Base-by-base conservation (phyloP, 2,888 invertebrate genomes). In the Euzophera pinguis region DNA sequence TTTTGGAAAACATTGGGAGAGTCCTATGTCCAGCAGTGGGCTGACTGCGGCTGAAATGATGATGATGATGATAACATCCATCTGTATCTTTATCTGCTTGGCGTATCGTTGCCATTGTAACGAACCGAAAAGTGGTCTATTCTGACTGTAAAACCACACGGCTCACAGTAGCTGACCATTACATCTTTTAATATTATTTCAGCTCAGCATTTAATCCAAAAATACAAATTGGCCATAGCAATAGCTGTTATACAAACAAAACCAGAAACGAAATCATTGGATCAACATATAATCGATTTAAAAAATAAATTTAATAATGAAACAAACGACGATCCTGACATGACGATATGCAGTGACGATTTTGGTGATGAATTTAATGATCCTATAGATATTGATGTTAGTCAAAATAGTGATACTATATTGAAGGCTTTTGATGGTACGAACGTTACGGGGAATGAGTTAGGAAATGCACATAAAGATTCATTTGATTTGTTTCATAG, bases 191-290 rank as follows among this genome's bases (percentile, higher is more conserved):
- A 22, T n/a, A 56, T 38, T n/a, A 29, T 45, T 47, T 16, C 71
- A 84, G 84, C 67, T 9, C 61, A 62, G 8, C 69, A 76, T 32
- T 70, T 83, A 29, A 60, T 64, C 7, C 72, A 77, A 57, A 85
- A 84, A 65, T 70, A 78, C 43, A 60, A 70, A 1, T 29, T 83
- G 32, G 75, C 73, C 0, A 53, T 76, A 27, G 75, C 83, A 1
- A 59, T 83, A 58, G 74, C 76, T 1, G 61, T 84, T 0, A 47
- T 85, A 45, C 77, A 69, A 63, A 67, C 60, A 0, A 82, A 78
- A 69, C 83, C 84, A 0, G 52, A 63, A n/a, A 54, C 73, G 13
- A 0, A 68, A 32, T 57, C 64, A 1, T 55, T 72, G 2, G 64
- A 69, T 7, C 53, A 72, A 12, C 75, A 80, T 50, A 57, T 84